Evolutionary conservation across 2,797 vertebrate species (phyloP).

Genomic region (Lates japonicus): DNA sequence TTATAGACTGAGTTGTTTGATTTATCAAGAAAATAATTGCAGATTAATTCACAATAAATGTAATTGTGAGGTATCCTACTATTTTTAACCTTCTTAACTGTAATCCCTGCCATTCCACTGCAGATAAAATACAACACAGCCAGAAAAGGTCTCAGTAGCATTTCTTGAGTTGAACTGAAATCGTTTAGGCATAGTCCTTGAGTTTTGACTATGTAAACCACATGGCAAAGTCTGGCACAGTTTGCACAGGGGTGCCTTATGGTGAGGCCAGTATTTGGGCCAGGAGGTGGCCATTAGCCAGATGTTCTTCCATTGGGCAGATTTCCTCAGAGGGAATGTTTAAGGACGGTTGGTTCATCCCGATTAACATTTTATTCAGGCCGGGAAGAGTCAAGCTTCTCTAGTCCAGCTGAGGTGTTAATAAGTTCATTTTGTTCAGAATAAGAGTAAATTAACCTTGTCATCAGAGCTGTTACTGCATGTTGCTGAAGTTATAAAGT

Average conservation of each 20-base stretch:
- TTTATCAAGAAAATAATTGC: not conserved
- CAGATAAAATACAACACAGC: not conserved
- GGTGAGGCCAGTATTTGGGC: slow-evolving; percentile 20
- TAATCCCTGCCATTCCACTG: not conserved
- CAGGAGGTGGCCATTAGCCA: slow-evolving; percentile 38
- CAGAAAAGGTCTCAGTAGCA: not conserved
- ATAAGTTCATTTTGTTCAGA: slow-evolving; percentile 35
- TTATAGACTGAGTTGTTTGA: not conserved
- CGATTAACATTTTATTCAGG: slow-evolving; percentile 46
- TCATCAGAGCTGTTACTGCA: not conserved
- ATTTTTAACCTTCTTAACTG: no score
- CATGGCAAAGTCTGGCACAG: not conserved
- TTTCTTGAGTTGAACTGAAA: not conserved
- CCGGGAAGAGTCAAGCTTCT: slow-evolving; percentile 14
- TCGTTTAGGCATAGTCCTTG: not conserved
- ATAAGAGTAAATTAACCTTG: slow-evolving; percentile 34
- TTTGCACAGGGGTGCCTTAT: slow-evolving; percentile 3
- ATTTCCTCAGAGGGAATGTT: slow-evolving; percentile 33
- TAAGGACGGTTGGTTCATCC: slow-evolving; percentile 40
- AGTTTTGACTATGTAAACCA: not conserved
- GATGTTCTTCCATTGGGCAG: slow-evolving; percentile 28
- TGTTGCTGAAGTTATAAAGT: not conserved
- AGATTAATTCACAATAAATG: not conserved
- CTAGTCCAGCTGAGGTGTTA: slow-evolving; percentile 36
- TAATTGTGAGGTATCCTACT: not conserved